phyloP scores from a whole-genome alignment of 1,140 invertebrate species.

The Diuraphis noxia region DNA sequence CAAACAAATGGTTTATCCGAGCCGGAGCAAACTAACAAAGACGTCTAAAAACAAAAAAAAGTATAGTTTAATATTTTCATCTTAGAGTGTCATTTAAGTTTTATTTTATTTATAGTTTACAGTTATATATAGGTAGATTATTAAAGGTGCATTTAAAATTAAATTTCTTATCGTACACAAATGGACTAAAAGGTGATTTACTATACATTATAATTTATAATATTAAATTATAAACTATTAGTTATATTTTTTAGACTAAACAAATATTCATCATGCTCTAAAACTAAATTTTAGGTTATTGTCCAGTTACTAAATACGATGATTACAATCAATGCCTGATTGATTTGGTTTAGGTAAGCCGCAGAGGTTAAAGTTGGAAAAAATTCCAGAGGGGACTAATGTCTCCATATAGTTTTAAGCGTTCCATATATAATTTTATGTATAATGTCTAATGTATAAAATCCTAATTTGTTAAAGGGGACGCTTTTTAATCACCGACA shows the following conservation, averaged over 20 bases:
- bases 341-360: not conserved
- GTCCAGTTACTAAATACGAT: not conserved
- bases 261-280: not conserved
- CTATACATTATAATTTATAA: not conserved
- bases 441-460: no score
- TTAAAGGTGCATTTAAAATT: not conserved
- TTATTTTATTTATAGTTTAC: no score
- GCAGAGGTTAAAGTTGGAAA: no score
- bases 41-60: not conserved
- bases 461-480: no score
- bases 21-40: not conserved
- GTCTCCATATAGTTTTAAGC: no score
- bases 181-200: not conserved
- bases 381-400: no score
- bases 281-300: not conserved
- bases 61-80: not conserved
- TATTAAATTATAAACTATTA: no score
- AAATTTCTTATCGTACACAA: not conserved
- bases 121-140: no score
- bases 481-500: no score
- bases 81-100: not conserved
- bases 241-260: no score
- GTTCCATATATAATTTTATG: no score
- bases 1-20: not conserved
- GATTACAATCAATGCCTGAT: not conserved